These are phyloP conservation scores for Vespertilio murinus DNA, from an alignment of 2,797 vertebrate genomes.

Conservation along the genomic window DNA sequence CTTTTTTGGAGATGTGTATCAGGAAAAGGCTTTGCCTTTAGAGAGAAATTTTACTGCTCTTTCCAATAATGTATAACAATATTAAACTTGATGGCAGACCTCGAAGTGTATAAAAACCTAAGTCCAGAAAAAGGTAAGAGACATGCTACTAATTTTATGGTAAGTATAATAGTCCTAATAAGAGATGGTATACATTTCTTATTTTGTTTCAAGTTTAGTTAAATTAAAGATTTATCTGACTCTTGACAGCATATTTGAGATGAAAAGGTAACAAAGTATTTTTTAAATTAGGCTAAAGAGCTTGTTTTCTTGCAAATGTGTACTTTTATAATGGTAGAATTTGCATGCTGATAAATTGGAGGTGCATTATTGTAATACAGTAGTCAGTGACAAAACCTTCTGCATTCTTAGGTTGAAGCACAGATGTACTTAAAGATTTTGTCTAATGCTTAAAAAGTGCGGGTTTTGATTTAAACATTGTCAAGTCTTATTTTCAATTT, in stretches of 20 bases:
- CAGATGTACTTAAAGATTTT: constrained; percentile 39
- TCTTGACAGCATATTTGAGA: constrained; percentile 32
- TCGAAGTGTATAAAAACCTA: constrained; percentile 96
- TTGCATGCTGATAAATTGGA: neutral
- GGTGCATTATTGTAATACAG: constrained; percentile 40
- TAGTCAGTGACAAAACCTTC: constrained; percentile 44
- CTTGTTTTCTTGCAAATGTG: neutral
- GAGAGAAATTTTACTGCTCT: constrained; percentile 74
- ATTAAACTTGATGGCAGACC: constrained; percentile 93
- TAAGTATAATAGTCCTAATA: constrained; percentile 53
- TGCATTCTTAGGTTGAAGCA: constrained; percentile 62
- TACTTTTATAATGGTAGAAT: constrained; percentile 52
- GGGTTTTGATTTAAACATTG: constrained; percentile 39
- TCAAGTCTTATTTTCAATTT: constrained; percentile 30
- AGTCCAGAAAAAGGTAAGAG: constrained; percentile 96
- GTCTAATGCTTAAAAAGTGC: constrained; percentile 15
- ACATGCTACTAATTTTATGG: constrained; percentile 63
- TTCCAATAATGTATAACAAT: constrained; percentile 82
- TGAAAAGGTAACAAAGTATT: constrained; percentile 30
- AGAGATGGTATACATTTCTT: constrained; percentile 19
- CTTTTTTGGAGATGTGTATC: constrained; percentile 71
- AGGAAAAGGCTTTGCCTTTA: constrained; percentile 78
- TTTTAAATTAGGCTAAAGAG: constrained; percentile 24
- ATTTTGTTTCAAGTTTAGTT: constrained; percentile 43
- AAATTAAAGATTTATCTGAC: constrained; percentile 45